phyloP scores from a whole-genome alignment of 2,888 invertebrate species.

The Cepaea hortensis region DNA sequence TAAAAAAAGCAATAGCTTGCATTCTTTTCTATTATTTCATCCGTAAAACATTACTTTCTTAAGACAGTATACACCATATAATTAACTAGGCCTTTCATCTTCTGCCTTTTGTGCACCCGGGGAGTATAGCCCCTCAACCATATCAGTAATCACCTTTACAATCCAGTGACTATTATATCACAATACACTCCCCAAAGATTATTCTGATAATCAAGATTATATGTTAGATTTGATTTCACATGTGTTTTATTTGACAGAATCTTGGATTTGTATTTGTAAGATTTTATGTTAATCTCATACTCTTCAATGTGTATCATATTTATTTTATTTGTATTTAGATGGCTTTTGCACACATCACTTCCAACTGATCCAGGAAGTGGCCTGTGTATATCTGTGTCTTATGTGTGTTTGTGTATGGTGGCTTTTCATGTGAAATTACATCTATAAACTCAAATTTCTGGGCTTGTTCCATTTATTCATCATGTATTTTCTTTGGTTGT shows the following conservation, averaged over 20 bases:
- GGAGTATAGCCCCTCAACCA: no score
- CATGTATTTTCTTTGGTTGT: no score
- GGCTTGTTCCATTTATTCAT: no score
- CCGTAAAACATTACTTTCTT: no score
- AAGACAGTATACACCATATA: no score
- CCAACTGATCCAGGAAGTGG: slow-evolving; percentile 12
- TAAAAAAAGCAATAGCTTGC: no score
- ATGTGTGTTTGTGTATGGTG: slow-evolving; percentile 13
- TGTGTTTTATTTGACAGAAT: not conserved
- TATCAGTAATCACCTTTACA: no score
- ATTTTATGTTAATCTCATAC: not conserved
- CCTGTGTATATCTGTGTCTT: slow-evolving; percentile 30
- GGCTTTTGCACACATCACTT: slow-evolving; percentile 34
- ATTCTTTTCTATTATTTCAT: no score
- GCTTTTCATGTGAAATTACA: slow-evolving; percentile 41
- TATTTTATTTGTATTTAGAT: not conserved
- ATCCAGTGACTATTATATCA: not conserved
- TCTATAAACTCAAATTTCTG: slow-evolving; percentile 10
- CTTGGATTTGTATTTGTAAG: slow-evolving; percentile 4
- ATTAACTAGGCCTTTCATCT: no score
- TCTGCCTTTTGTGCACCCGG: not conserved
- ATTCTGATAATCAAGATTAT: slow-evolving; percentile 12
- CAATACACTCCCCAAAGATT: not conserved
- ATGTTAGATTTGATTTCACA: not conserved
- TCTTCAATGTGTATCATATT: not conserved